A percentile compares a stretch with the other conserved stretches of the same genome.
These are phyloP conservation scores for Miniopterus natalensis DNA, from an alignment of 2,113 vertebrate species.

Conservation along the genomic window DNA sequence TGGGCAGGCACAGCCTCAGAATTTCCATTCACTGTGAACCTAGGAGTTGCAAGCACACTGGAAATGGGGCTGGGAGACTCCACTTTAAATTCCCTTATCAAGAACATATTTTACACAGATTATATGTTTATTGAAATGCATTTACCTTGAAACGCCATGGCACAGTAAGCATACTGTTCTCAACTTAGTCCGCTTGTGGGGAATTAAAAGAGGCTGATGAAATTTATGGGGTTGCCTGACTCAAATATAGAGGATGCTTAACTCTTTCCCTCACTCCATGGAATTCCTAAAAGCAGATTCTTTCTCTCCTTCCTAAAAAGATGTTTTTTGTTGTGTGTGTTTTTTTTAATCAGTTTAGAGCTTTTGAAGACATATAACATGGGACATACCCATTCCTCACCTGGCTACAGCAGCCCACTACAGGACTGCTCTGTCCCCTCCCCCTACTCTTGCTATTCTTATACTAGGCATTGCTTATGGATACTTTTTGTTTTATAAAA, in stretches of 20 bases:
- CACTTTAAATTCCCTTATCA: neutral
- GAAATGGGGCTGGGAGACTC: neutral
- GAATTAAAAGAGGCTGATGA: neutral
- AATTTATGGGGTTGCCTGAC: neutral
- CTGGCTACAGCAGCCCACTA: neutral
- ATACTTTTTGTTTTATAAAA: slow-evolving; percentile 12
- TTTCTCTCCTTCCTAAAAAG: neutral
- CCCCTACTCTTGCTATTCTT: neutral
- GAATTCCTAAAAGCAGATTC: neutral
- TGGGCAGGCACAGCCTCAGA: fast-evolving
- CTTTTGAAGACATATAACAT: neutral
- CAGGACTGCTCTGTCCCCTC: fast-evolving
- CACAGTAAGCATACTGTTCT: neutral
- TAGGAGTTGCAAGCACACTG: neutral
- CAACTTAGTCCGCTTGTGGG: neutral
- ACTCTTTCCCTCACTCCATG: neutral
- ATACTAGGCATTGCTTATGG: neutral
- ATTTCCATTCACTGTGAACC: neutral
- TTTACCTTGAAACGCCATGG: neutral
- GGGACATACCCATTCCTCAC: too few relatives aligned
- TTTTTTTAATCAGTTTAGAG: neutral
- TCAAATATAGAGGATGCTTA: neutral
- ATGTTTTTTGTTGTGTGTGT: too few relatives aligned
- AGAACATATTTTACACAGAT: neutral
- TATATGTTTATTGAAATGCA: neutral